Base-by-base conservation (phyloP, 2,113 vertebrate genomes). In the Varanus salvator region DNA sequence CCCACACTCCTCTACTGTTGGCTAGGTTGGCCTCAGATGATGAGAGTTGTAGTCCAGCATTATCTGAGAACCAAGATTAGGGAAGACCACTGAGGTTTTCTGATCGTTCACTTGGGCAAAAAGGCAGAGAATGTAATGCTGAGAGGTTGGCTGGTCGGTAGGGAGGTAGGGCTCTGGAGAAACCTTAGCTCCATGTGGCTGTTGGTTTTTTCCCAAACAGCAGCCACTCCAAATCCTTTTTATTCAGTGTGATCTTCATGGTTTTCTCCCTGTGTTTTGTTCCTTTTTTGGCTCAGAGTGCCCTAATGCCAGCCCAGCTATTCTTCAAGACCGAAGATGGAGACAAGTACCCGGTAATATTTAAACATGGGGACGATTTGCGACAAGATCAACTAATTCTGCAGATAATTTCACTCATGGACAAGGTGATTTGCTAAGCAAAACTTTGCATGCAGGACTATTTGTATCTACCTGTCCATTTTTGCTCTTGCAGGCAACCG, bases 341-440 rank as follows among this genome's bases (percentile, higher is more conserved):
- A 81, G 98, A 98, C 76, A 98, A 98, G 95, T 99, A 99, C 69
- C 98, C 99, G 2, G 99, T 99, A 14, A 99, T 99, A 95, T 99
- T 99, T 96, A 99, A 99, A 91, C 99, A 99, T 2, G 99, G 99
- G 3, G 99, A 99, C 80, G 99, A 99, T 95, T 97, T 99, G 87
- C 97, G 99, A 64, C 99, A 99, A 92, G 99, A 99, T 96, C 99
- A 99, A 93, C 99, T 99, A 91, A 99, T 99, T 96, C 98, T 99
- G 78, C 99, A 99, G 95, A 99, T 99, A 92, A 99, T 99, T 96
- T 99, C 99, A 0, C 98, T 99, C 76, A 99, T 99, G 99, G 99
- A 99, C 96, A 99, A 99, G 97, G 99, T 99, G 87, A 96, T 68
- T 89, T 14, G 31, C 6, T 0, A 7, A 44, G 75, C 75, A 48